These are phyloP conservation scores for Pangasianodon gigas DNA, from an alignment of 2,113 vertebrate genomes.

Conservation along the genomic window DNA sequence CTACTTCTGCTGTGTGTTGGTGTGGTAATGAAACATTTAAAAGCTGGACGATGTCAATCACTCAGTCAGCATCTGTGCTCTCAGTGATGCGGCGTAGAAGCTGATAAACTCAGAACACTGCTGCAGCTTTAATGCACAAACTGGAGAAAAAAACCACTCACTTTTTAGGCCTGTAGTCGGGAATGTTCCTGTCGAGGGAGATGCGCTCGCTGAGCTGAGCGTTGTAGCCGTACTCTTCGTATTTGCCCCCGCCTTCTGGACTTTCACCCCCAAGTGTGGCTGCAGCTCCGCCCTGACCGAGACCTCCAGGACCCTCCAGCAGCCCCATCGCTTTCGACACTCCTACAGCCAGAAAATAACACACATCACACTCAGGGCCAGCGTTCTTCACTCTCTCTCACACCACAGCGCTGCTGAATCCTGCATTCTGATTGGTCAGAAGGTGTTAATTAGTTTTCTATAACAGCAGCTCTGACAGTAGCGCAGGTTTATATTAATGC, in stretches of 20 bases:
- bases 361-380: constrained; percentile 25
- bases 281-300: constrained; percentile 91
- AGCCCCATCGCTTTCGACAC: constrained; percentile 95
- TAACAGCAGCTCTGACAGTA: too few relatives aligned
- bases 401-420: neutral
- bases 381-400: neutral
- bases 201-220: constrained; percentile 96
- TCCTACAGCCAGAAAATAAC: constrained; percentile 70
- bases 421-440: neutral
- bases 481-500: too few relatives aligned
- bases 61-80: neutral
- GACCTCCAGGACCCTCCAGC: constrained; percentile 94
- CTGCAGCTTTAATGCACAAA: neutral
- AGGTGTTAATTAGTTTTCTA: neutral
- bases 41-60: neutral
- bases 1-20: neutral
- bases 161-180: constrained; percentile 96
- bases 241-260: constrained; percentile 83
- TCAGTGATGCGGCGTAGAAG: neutral
- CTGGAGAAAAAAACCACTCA: constrained; percentile 66
- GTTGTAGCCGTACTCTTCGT: constrained; percentile 95
- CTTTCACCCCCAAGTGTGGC: constrained; percentile 88
- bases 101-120: neutral
- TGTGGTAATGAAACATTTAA: neutral
- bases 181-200: constrained; percentile 94